Conservation (phyloP, 2,797 vertebrate species). For the Rhodeus uyekii region DNA sequence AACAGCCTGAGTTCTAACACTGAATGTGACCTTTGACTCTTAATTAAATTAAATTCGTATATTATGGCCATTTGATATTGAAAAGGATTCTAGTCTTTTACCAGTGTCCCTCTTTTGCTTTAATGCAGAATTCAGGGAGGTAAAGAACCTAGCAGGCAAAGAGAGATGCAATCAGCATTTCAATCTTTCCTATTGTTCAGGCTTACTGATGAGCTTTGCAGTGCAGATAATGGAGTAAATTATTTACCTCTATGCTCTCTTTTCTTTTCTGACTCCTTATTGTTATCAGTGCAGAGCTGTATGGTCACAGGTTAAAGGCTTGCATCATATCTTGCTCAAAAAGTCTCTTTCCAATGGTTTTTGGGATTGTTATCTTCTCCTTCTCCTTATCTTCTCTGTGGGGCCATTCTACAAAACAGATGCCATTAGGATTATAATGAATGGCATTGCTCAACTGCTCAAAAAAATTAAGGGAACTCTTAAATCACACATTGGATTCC, state of each 20-base stretch:
- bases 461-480: too few species aligned
- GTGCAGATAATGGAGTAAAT: slow-evolving; percentile 98
- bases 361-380: slow-evolving; percentile 27
- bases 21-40: slow-evolving; percentile 9
- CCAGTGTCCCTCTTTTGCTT: slow-evolving; percentile 27
- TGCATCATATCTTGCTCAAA: slow-evolving; percentile 96
- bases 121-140: slow-evolving; percentile 38
- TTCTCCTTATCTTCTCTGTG: not conserved
- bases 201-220: slow-evolving; percentile 89
- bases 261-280: slow-evolving; percentile 65
- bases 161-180: slow-evolving; percentile 80
- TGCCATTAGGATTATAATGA: not conserved
- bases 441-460: too few species aligned
- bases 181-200: slow-evolving; percentile 79
- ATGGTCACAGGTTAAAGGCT: slow-evolving; percentile 86
- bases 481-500: too few species aligned
- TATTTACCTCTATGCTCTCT: slow-evolving; percentile 80
- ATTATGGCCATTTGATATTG: slow-evolving; percentile 78
- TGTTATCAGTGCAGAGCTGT: slow-evolving; percentile 66
- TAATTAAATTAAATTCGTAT: slow-evolving; percentile 71
- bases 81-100: slow-evolving; percentile 67
- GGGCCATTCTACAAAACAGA: not conserved
- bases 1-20: not conserved
- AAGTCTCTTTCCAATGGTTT: slow-evolving; percentile 75
- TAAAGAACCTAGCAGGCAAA: slow-evolving; percentile 51